Evolutionary conservation across 23 tunicate genomes (phyloP), one percentile per base, ranked within the genome.

Genomic region (Diplosoma virens): DNA sequence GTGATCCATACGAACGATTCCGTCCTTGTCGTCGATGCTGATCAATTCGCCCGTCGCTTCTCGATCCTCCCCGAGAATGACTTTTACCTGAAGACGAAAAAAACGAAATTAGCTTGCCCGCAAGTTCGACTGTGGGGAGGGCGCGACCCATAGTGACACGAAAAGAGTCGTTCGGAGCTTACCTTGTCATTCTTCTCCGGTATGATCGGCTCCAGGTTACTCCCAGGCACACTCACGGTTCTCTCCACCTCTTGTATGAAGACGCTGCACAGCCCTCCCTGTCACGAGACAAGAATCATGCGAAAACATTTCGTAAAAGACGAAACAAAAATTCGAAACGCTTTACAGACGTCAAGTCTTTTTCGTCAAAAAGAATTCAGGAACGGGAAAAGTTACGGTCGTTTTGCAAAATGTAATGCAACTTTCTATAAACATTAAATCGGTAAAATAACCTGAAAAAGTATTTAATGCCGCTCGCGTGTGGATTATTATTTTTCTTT

Each of bases 11-110:
- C 99, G 61, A 46, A 95, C 99, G 78, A 95, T 95, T 0, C 99
- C 99, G 66, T 95, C 99, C 58, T 95, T 95, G 48, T 86, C 99
- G 53, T 95, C 99, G 33, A 95, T 95, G 50, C 93, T 84, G 50
- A 95, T 95, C 65, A 95, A 71, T 54, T 89, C 93, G 31, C 99
- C 99, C 1, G 96, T 95, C 48, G 79, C 65, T 58, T 91, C 99
- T 33, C 90, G 80, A 46, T 95, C 99, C 24, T 95, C 99, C 0
- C 99, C 99, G 14, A 89, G 71, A 36, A 95, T 89, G 31, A 95
- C 99, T 81, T 95, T 95, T 50, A 95, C 99, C 97, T 90, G 66
- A 9, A 37, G 30, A 32, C 16, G 30, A 22, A 54, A 45, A 22
- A 36, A 45, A 45, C n/a, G n/a, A n/a, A n/a, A n/a, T n/a, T n/a